Percentiles rank a stretch among this genome's conserved stretches.
These are phyloP conservation scores for Burhinus bistriatus DNA, from an alignment of 2,113 vertebrate genomes.

Conservation along the genomic window DNA sequence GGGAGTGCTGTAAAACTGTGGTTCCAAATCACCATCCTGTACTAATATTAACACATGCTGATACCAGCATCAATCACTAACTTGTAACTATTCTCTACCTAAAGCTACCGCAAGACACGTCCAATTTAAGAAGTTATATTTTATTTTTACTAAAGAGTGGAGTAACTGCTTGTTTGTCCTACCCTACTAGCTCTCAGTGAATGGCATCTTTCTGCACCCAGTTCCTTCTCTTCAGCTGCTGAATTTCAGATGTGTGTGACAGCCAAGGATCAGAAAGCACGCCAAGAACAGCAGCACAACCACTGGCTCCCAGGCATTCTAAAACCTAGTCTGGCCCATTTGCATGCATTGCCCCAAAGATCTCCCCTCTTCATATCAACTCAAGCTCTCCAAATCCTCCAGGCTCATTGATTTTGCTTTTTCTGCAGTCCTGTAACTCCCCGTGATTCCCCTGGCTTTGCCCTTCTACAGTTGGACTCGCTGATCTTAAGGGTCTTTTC, in stretches of 20 bases:
- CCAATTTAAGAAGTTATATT: not conserved
- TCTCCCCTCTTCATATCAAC: accelerated
- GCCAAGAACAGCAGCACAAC: not conserved
- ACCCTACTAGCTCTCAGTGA: too few relatives aligned
- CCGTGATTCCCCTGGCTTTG: not conserved
- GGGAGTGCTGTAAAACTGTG: not conserved
- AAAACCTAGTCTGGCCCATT: not conserved
- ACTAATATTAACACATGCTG: not conserved
- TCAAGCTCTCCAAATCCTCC: not conserved
- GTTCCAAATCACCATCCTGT: not conserved
- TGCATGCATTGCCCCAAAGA: not conserved
- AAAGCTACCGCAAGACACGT: not conserved
- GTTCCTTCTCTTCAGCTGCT: not conserved
- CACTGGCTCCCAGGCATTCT: not conserved
- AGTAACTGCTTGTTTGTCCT: not conserved
- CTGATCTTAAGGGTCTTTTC: not conserved
- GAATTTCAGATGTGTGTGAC: accelerated
- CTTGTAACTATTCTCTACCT: not conserved
- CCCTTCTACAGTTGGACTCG: not conserved
- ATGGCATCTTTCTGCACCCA: not conserved
- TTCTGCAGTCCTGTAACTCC: not conserved
- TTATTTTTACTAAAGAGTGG: not conserved
- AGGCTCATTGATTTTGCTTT: not conserved
- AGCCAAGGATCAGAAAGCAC: not conserved
- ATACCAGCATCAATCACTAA: not conserved